Evolutionary conservation across 2,797 vertebrate species (phyloP), one percentile per base, ranked within the genome.

Genomic region (Labeo calbasu): DNA sequence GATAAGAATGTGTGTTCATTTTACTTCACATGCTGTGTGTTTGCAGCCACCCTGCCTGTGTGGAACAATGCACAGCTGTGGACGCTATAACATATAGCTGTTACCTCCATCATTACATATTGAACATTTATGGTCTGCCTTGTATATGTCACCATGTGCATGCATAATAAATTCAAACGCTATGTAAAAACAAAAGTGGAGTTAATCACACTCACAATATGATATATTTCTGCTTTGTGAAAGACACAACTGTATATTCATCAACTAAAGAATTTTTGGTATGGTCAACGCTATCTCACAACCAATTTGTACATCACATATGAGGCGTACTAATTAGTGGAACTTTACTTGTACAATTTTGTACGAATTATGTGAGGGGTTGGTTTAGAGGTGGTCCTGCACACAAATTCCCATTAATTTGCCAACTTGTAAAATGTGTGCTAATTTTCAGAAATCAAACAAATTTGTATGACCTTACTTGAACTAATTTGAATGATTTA

Each of bases 1-100:
- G 76, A 79, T 79, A 72, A 51, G 13, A 71, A 71, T 72, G 28
- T 57, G 28, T 77, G 40, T 85, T 68, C 32, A 57, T 81, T 68
- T 85, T 55, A 36, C 77, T 79, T 63, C 55, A 63, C 40, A 40
- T 51, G 63, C 68, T 61, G 77, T 71, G 25, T 79, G 55, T 72
- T 65, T 84, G 50, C 50, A 70, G 73, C 73, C 25, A 68, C 40
- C 50, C 75, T 36, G 65, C 63, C 36, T 77, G 36, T 46, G 19
- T 57, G 73, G 40, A 77, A 36, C 75, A 77, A 83, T 61, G 25
- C 25, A 55, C 21, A 82, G 28, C 51, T 48, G 28, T 3, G 0
- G 36, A 57, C 50, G 59, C 23, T 57, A 23, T 69, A 17, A 32
- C 63, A 77, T 69, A 57, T 55, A 77, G 65, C 50, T 57, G 2